phyloP scores from a whole-genome alignment of 2,797 vertebrate genomes.

The Megalops cyprinoides region DNA sequence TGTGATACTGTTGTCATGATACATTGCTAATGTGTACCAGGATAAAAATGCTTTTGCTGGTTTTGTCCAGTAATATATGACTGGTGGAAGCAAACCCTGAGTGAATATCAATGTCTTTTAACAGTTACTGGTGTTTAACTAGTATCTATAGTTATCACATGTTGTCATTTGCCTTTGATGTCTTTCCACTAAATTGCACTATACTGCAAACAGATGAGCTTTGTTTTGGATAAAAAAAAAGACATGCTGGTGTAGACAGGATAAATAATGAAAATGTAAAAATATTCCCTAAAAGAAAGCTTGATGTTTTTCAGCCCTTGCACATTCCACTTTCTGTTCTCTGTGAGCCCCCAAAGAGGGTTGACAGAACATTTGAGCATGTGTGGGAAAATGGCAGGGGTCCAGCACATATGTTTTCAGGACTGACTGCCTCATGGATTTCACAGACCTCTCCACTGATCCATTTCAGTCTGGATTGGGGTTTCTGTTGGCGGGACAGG shows the following conservation, averaged over 20 bases:
- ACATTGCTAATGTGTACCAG: not conserved
- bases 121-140: not conserved
- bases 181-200: not conserved
- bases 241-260: not conserved
- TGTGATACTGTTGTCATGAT: not conserved
- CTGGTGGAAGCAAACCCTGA: not conserved
- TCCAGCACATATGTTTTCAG: conserved; percentile 76
- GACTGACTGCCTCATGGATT: conserved; percentile 76
- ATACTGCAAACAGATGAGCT: not conserved
- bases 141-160: not conserved
- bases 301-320: not conserved
- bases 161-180: no score
- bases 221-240: not conserved
- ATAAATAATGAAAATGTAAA: not conserved
- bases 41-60: no score
- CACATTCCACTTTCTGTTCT: conserved; percentile 32
- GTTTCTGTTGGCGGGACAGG: conserved; percentile 44
- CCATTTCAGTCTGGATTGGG: conserved; percentile 69
- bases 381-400: conserved; percentile 79
- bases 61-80: not conserved
- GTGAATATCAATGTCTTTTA: not conserved
- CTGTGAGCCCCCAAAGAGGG: conserved; percentile 77
- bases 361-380: conserved; percentile 77
- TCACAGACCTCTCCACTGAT: conserved; percentile 74
- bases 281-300: not conserved